Evolutionary conservation across 53 echinoderm and acorn worm genomes (phyloP).

Genomic region (Holothuria scabra): DNA sequence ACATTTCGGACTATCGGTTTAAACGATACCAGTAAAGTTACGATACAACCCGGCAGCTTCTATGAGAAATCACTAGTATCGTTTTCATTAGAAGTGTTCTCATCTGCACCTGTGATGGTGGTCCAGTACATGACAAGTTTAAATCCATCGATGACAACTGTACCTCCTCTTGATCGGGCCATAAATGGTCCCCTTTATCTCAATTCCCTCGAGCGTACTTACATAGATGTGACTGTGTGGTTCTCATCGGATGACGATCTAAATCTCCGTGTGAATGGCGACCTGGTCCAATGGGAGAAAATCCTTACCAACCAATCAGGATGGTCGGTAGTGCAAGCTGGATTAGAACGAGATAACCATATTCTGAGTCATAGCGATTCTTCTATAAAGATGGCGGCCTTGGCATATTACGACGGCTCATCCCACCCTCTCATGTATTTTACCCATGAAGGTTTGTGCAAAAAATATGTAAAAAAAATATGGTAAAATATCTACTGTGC

Average conservation of each 20-base stretch:
- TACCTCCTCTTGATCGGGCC: constrained; percentile 6
- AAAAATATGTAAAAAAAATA: too few relatives aligned
- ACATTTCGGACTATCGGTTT: background rate
- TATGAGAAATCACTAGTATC: background rate
- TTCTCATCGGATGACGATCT: background rate
- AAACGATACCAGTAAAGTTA: background rate
- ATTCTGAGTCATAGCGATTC: constrained; percentile 3
- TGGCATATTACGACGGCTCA: background rate
- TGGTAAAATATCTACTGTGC: too few relatives aligned
- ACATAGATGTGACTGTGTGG: constrained; percentile 9
- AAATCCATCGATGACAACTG: background rate
- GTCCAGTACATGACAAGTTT: background rate
- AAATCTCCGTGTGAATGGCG: constrained; percentile 5
- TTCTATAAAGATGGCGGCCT: background rate
- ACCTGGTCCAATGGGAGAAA: too few relatives aligned
- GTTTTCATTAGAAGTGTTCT: background rate
- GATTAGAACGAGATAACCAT: background rate
- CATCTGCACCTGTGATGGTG: background rate
- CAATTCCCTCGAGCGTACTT: background rate
- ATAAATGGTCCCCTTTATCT: background rate
- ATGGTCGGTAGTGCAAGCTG: constrained; percentile 6
- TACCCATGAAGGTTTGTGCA: background rate
- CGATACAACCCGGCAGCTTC: background rate
- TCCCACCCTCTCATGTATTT: constrained; percentile 10
- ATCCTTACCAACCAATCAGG: background rate